These are phyloP conservation scores for Carduelis carduelis DNA, from an alignment of 2,797 vertebrate genomes.

Conservation along the genomic window DNA sequence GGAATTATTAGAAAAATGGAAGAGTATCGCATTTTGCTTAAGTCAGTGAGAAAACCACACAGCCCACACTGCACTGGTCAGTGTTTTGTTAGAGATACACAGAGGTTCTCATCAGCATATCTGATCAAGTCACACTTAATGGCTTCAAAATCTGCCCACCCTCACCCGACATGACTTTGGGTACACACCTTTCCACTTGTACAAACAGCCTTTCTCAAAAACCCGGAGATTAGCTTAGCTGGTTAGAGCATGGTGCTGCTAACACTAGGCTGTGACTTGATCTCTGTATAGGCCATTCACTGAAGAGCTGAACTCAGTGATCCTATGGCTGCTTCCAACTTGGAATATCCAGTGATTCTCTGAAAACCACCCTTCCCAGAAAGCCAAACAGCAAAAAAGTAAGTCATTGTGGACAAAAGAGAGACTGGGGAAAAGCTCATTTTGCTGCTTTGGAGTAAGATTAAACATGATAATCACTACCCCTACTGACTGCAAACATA, in stretches of 20 bases:
- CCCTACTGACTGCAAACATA: neutral
- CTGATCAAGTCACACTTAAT: accelerated
- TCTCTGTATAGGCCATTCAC: neutral
- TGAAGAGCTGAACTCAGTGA: neutral
- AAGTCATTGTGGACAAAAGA: neutral
- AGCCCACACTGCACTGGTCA: neutral
- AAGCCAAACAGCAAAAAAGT: neutral
- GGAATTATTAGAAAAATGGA: neutral
- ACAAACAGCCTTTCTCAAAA: neutral
- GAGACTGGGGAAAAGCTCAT: neutral
- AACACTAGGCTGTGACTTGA: neutral
- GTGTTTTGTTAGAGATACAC: neutral
- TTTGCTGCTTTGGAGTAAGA: neutral
- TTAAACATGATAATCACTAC: neutral
- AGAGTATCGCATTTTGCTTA: neutral
- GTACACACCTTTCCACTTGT: neutral
- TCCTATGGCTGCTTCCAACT: neutral
- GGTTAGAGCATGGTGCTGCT: neutral
- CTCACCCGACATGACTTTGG: neutral
- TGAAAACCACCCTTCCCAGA: neutral
- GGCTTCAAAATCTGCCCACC: neutral
- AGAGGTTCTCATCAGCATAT: neutral
- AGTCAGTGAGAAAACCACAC: neutral
- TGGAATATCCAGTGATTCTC: neutral
- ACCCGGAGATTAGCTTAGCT: neutral